phyloP scores from a whole-genome alignment of 2,888 invertebrate genomes.

The Hemaris fuciformis region DNA sequence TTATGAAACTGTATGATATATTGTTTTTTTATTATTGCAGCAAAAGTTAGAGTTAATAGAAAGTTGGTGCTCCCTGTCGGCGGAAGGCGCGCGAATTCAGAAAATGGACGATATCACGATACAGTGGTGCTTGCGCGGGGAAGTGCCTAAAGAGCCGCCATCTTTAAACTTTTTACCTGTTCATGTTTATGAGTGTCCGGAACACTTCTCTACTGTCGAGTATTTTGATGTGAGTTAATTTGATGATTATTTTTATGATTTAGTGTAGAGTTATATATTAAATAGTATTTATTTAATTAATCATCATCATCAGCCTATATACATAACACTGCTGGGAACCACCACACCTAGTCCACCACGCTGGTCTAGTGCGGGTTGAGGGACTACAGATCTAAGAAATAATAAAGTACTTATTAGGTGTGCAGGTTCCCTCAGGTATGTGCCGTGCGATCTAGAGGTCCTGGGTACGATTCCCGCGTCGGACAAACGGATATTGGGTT shows the following conservation, averaged over 20 bases:
- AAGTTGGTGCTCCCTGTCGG: conserved; percentile 72
- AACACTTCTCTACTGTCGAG: conserved; percentile 90
- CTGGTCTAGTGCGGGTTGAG: no score
- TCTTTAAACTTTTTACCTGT: conserved; percentile 85
- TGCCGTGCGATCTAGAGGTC: no score
- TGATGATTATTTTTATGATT: not conserved
- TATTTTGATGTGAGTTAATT: conserved; percentile 86
- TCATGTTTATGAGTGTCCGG: conserved; percentile 89
- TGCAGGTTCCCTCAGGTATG: no score
- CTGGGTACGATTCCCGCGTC: no score
- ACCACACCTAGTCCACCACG: no score
- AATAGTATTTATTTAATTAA: no score
- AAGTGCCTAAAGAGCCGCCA: conserved; percentile 79
- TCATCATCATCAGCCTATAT: no score
- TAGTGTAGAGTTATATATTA: no score
- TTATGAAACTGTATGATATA: not conserved
- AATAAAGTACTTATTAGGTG: no score
- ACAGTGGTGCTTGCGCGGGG: conserved; percentile 87
- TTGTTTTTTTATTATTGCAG: conserved; percentile 56
- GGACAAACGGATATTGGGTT: no score
- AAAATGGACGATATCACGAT: conserved; percentile 82
- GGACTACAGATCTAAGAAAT: no score
- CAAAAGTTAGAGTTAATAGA: conserved; percentile 87
- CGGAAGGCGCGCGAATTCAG: conserved; percentile 67
- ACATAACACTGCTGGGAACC: no score